phyloP scores from a whole-genome alignment of 2,888 invertebrate genomes.

The Pyrgus malvae region DNA sequence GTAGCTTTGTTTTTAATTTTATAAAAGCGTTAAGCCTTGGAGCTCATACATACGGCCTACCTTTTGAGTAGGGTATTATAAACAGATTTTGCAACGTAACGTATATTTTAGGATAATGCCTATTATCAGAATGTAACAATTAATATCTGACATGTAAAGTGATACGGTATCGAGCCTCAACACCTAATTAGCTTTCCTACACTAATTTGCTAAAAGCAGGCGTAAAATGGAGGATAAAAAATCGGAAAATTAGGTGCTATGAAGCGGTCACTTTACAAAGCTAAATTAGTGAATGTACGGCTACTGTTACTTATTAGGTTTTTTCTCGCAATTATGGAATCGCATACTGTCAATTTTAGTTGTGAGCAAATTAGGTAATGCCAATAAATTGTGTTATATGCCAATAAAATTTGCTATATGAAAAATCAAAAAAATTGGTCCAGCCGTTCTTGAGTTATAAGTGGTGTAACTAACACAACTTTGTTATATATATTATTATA shows the following conservation, averaged over 20 bases:
- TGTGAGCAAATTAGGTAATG: too few relatives aligned
- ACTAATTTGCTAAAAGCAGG: constrained; percentile 16
- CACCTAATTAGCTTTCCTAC: constrained; percentile 10
- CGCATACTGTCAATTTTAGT: too few relatives aligned
- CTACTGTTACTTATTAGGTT: not conserved
- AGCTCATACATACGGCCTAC: not conserved
- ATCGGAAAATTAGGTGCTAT: not conserved
- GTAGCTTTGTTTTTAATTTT: too few relatives aligned
- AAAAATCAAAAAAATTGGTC: too few relatives aligned
- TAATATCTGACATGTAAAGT: not conserved
- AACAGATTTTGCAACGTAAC: not conserved
- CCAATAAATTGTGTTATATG: too few relatives aligned
- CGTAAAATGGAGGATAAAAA: constrained; percentile 3
- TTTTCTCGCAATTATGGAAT: too few relatives aligned
- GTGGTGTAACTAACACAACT: too few relatives aligned
- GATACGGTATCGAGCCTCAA: constrained; percentile 6
- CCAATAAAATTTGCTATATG: too few relatives aligned
- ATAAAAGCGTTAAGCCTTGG: too few relatives aligned
- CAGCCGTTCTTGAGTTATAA: too few relatives aligned
- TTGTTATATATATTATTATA: too few relatives aligned
- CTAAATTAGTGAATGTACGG: not conserved
- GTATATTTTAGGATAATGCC: constrained; percentile 2
- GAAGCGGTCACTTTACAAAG: not conserved
- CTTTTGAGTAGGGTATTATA: not conserved
- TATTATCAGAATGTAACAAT: constrained; percentile 5